Conservation (phyloP, 2,113 vertebrate species). For the Prietella phreatophila region DNA sequence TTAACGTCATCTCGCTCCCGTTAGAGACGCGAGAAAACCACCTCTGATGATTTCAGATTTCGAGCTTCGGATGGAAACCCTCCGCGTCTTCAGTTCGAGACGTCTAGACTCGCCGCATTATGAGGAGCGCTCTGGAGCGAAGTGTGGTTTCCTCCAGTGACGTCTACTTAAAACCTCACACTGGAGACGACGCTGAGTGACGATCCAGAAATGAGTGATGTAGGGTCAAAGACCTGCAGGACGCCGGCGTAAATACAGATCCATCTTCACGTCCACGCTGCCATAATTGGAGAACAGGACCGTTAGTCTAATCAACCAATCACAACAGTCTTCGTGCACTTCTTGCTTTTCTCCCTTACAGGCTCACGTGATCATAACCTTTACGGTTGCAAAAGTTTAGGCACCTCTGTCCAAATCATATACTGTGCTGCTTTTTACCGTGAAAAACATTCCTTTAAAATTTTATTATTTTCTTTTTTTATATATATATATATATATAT, state of each 20-base stretch:
- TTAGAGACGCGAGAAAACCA: not conserved
- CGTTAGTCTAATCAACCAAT: no score
- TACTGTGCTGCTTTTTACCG: no score
- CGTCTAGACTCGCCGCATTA: not conserved
- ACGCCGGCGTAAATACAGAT: no score
- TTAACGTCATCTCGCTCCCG: not conserved
- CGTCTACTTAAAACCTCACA: not conserved
- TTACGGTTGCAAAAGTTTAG: not conserved
- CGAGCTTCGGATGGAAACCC: not conserved
- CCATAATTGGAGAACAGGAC: no score
- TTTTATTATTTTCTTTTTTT: no score
- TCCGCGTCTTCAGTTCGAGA: not conserved
- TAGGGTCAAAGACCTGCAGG: not conserved
- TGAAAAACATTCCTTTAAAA: no score
- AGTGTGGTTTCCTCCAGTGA: not conserved
- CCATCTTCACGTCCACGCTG: no score
- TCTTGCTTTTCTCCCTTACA: no score
- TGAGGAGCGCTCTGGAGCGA: not conserved
- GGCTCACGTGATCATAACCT: no score
- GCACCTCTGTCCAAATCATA: no score
- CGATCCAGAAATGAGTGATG: not conserved
- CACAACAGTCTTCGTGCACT: no score
- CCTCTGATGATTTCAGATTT: not conserved
- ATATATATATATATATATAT: no score
- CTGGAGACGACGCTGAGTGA: not conserved